Evolutionary conservation across 2,888 invertebrate species (phyloP).

Genomic region (Autographa pulchrina): DNA sequence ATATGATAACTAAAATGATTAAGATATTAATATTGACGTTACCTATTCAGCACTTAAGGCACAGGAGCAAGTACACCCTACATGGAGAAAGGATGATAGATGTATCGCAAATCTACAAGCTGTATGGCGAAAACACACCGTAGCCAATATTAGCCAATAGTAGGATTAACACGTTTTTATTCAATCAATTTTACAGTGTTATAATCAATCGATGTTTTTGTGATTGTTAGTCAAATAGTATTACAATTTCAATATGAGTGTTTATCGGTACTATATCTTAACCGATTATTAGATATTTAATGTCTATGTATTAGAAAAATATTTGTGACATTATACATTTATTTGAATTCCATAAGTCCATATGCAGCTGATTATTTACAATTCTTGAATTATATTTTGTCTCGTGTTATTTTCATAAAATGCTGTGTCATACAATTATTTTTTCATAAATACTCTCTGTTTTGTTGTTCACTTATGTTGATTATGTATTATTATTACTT

Average conservation of each 20-base stretch:
- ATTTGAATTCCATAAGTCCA: constrained; percentile 14
- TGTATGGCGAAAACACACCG: constrained; percentile 26
- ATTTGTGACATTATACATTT: constrained; percentile 29
- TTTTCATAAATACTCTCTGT: constrained; percentile 28
- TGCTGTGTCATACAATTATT: constrained; percentile 20
- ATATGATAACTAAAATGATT: constrained; percentile 23
- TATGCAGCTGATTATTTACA: constrained; percentile 12
- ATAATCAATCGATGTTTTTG: constrained; percentile 37
- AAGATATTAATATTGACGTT: constrained; percentile 22
- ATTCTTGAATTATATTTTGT: constrained; percentile 10
- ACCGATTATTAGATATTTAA: constrained; percentile 42
- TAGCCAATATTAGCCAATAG: constrained; percentile 17
- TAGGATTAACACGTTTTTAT: constrained; percentile 29
- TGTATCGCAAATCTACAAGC: constrained; percentile 27
- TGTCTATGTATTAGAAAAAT: constrained; percentile 31
- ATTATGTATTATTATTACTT: constrained; percentile 49
- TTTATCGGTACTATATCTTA: constrained; percentile 40
- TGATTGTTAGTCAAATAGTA: constrained; percentile 44
- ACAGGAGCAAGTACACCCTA: constrained; percentile 17
- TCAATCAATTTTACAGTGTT: constrained; percentile 29
- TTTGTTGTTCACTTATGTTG: constrained; percentile 48
- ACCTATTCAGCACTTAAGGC: constrained; percentile 22
- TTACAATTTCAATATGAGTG: constrained; percentile 43
- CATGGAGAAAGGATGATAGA: constrained; percentile 7
- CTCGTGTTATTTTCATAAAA: constrained; percentile 24